Base-by-base conservation (phyloP, 2,797 vertebrate species). In the Menidia menidia region DNA sequence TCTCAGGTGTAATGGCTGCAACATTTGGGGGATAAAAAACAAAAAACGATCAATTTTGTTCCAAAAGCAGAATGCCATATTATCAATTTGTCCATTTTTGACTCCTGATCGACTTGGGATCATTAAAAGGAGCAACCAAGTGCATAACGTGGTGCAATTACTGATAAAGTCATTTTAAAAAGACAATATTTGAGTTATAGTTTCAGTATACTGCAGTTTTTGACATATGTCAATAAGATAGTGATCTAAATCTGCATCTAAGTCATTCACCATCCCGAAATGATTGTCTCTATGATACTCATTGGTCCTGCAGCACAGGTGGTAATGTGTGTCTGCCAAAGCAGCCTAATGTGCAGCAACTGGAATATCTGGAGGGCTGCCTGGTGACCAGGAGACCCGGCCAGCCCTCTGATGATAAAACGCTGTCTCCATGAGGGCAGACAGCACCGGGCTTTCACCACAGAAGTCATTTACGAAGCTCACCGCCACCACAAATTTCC, bases 391-490 rank as follows among this genome's bases (percentile, higher is more conserved):
- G 41, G 44, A 61, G 45, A 45, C 58, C 61, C 48, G 45, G 60
- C 72, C 71, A 59, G 43, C 54, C 10, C 19, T 64, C 19, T 51
- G 68, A 73, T 83, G 81, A 81, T 79, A 67, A 77, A 85, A 77
- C 47, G 25, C 77, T 47, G 31, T 41, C 32, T 64, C 72, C 78
- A 78, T 78, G 64, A 80, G 66, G 6, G 48, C 48, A 31, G 77
- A 77, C 83, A 68, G 59, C 33, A 18, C 59, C 43, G 35, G 47
- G 60, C 59, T 65, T 76, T 72, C 48, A 60, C 68, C 69, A 35
- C 19, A 32, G 65, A 65, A 79, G 48, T 75, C 59, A 78, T 71
- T 52, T 82, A 75, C 68, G 65, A 71, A 67, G 50, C 74, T 45
- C 32, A 35, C 19, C 39, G 35, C 2, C 62, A 55, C 60, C 53